Conservation (phyloP, 2,888 invertebrate species). For the Sisyra nigra region DNA sequence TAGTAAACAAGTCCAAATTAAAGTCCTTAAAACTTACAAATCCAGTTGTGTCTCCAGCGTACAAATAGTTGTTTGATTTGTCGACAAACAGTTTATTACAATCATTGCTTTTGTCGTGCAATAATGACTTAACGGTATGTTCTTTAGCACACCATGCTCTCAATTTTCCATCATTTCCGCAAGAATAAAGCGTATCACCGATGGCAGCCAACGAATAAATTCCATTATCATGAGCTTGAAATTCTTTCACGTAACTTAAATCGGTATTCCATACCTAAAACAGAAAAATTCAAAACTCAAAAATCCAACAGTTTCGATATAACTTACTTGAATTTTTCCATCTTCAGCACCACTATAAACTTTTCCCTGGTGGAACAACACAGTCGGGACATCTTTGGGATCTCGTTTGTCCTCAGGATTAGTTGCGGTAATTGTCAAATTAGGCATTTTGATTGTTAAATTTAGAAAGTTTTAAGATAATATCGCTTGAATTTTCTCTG, state of each 20-base stretch:
- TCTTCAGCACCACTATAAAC: slow-evolving; percentile 32
- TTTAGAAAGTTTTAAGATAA: too few relatives aligned
- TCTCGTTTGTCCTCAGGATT: slow-evolving; percentile 27
- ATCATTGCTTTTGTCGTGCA: slow-evolving; percentile 26
- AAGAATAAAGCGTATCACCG: slow-evolving; percentile 36
- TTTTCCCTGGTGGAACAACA: slow-evolving; percentile 27
- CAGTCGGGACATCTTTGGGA: slow-evolving; percentile 25
- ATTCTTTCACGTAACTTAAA: slow-evolving; percentile 26
- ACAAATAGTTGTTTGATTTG: slow-evolving; percentile 25
- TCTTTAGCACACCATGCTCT: slow-evolving; percentile 37
- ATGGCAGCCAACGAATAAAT: slow-evolving; percentile 40
- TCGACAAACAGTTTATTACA: slow-evolving; percentile 25
- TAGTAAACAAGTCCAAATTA: not conserved
- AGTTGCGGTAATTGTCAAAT: slow-evolving; percentile 4
- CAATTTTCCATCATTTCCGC: slow-evolving; percentile 46
- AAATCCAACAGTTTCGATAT: not conserved
- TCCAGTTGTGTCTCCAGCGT: slow-evolving; percentile 44
- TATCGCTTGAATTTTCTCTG: too few relatives aligned
- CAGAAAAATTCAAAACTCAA: slow-evolving; percentile 1
- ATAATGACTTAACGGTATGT: slow-evolving; percentile 20
- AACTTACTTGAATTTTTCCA: slow-evolving; percentile 31
- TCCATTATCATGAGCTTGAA: slow-evolving; percentile 41
- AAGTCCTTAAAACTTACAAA: slow-evolving; percentile 30
- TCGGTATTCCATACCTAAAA: slow-evolving; percentile 31
- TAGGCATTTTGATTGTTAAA: not conserved